Percentiles rank a stretch among this genome's conserved stretches.
phyloP scores from a whole-genome alignment of 2,888 invertebrate genomes.

The Eupeodes latifasciatus region DNA sequence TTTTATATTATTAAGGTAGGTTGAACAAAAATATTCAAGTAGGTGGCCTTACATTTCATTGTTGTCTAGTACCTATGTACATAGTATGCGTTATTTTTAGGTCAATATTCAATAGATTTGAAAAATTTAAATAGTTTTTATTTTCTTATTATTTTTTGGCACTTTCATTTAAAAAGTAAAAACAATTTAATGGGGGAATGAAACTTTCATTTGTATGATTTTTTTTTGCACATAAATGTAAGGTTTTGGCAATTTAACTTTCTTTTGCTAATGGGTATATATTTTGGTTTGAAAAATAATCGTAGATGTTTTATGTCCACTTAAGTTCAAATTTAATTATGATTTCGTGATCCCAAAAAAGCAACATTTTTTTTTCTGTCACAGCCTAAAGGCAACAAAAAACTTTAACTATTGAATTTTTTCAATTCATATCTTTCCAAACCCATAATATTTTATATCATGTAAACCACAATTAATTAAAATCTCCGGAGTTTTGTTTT shows the following conservation, averaged over 20 bases:
- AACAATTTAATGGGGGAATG: neutral
- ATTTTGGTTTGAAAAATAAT: no score
- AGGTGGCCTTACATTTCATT: neutral
- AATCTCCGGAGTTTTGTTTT: conserved; percentile 23
- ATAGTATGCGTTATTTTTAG: neutral
- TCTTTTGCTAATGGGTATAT: neutral
- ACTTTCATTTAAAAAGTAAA: conserved; percentile 9
- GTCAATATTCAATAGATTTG: conserved; percentile 23
- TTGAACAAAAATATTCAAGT: neutral
- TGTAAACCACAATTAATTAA: conserved; percentile 37
- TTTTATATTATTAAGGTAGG: conserved; percentile 7
- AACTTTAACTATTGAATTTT: neutral
- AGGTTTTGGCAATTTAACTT: neutral
- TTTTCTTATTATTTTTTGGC: neutral
- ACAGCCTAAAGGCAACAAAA: no score
- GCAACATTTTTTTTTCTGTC: no score
- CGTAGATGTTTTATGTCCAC: no score
- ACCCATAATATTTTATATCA: neutral
- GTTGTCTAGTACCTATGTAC: no score
- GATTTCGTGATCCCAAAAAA: no score
- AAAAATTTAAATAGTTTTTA: neutral
- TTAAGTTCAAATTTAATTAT: no score
- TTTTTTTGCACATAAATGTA: neutral
- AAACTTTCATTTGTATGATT: neutral
- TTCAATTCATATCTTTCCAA: neutral